Conservation (phyloP, 2,797 vertebrate species). For the Xyrichtys novacula region DNA sequence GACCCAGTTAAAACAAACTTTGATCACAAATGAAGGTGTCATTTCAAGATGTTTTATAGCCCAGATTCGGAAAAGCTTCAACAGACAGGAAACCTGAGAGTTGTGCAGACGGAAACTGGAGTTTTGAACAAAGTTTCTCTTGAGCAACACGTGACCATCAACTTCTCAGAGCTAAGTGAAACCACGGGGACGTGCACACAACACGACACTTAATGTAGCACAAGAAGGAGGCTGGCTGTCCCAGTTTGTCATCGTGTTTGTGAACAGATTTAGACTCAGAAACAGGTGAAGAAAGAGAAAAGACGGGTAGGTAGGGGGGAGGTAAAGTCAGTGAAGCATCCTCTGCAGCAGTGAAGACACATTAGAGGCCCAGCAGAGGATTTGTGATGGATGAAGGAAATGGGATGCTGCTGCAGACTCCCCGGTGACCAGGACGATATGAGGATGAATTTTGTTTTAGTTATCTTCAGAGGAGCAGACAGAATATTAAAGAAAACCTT, state of each 20-base stretch:
- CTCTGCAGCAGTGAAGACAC: conserved; percentile 35
- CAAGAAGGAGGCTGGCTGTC: conserved; percentile 27
- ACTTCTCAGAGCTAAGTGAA: conserved; percentile 42
- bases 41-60: too few relatives aligned
- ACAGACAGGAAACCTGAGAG: too few relatives aligned
- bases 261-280: conserved; percentile 52
- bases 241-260: conserved; percentile 41
- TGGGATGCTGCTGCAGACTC: conserved; percentile 40
- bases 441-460: background rate
- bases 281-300: conserved; percentile 32
- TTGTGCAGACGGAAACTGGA: too few relatives aligned
- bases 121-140: too few relatives aligned
- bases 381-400: conserved; percentile 49
- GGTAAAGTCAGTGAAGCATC: conserved; percentile 33
- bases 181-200: conserved; percentile 14
- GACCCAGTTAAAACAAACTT: too few relatives aligned
- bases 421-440: conserved; percentile 14
- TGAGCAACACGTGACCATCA: conserved; percentile 41
- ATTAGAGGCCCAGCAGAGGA: conserved; percentile 43
- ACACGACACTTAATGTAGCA: conserved; percentile 33
- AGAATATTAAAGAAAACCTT: background rate
- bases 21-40: too few relatives aligned
- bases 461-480: conserved; percentile 35
- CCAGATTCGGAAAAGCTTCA: too few relatives aligned
- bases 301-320: background rate